These are phyloP conservation scores for Auanema freiburgensis DNA, from an alignment of 2,888 invertebrate species.

Conservation along the genomic window DNA sequence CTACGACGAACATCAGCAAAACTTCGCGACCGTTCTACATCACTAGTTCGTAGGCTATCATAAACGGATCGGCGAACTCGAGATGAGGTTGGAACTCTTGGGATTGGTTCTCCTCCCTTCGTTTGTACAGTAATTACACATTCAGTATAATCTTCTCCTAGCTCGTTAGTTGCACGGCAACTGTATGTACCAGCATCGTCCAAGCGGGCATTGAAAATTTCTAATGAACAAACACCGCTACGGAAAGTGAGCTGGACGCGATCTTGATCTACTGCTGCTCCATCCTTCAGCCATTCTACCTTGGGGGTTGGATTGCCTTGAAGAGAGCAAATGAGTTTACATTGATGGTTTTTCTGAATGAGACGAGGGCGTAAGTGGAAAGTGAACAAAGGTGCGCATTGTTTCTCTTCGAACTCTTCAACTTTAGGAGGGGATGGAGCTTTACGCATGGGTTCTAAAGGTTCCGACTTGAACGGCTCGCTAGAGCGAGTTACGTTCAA, in stretches of 20 bases:
- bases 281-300: conserved; percentile 76
- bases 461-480: conserved; percentile 39
- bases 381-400: conserved; percentile 91
- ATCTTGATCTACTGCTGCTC: conserved; percentile 81
- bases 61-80: conserved; percentile 21
- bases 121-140: conserved; percentile 93
- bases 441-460: conserved; percentile 49
- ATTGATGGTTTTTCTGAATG: conserved; percentile 88
- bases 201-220: conserved; percentile 89
- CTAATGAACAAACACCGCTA: conserved; percentile 94
- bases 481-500: conserved; percentile 76
- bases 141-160: conserved; percentile 91
- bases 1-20: conserved; percentile 40
- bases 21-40: conserved; percentile 31
- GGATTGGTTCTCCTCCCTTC: conserved; percentile 65
- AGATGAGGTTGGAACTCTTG: conserved; percentile 13
- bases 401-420: conserved; percentile 84
- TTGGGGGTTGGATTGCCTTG: conserved; percentile 91
- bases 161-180: conserved; percentile 87
- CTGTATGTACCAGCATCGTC: conserved; percentile 94
- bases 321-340: conserved; percentile 94
- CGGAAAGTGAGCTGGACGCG: conserved; percentile 72
- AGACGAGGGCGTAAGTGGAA: conserved; percentile 97
- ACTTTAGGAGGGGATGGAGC: conserved; percentile 47
- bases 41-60: conserved; percentile 15